phyloP scores from a whole-genome alignment of 2,888 invertebrate species.

The Lissocephala sabroskyi region DNA sequence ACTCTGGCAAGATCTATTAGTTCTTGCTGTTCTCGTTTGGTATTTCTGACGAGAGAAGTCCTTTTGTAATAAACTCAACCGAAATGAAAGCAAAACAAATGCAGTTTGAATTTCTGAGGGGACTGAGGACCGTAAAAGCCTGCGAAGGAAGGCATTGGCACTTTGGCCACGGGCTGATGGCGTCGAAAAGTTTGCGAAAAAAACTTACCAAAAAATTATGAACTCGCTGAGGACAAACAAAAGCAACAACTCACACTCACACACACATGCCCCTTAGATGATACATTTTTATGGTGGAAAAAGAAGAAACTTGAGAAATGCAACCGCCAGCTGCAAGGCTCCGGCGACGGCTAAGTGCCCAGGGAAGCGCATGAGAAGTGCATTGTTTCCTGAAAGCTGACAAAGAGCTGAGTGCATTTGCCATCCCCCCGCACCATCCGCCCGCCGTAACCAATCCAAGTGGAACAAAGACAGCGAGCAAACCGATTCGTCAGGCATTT shows the following conservation, averaged over 20 bases:
- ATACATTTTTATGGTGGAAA: constrained; percentile 42
- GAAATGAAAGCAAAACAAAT: too few relatives aligned
- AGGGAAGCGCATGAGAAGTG: constrained; percentile 24
- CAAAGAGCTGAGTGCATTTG: constrained; percentile 65
- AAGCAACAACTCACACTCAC: background rate
- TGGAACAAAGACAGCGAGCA: too few relatives aligned
- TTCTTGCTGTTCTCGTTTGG: too few relatives aligned
- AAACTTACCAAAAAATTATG: constrained; percentile 49
- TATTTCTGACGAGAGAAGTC: too few relatives aligned
- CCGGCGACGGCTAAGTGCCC: background rate
- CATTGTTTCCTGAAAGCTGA: constrained; percentile 54
- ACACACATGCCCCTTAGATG: constrained; percentile 10
- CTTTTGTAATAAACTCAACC: too few relatives aligned
- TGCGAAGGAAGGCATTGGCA: background rate
- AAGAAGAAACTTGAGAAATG: background rate
- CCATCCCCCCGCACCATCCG: too few relatives aligned
- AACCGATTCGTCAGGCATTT: too few relatives aligned
- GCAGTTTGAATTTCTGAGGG: too few relatives aligned
- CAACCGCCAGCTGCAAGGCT: constrained; percentile 23
- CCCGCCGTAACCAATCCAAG: too few relatives aligned
- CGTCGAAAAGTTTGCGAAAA: constrained; percentile 3
- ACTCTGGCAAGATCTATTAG: too few relatives aligned
- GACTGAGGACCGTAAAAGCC: too few relatives aligned
- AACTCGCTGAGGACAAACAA: constrained; percentile 2
- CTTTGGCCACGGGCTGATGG: constrained; percentile 33